Conservation (phyloP, 2,797 vertebrate species). For the Cryptoprocta ferox region DNA sequence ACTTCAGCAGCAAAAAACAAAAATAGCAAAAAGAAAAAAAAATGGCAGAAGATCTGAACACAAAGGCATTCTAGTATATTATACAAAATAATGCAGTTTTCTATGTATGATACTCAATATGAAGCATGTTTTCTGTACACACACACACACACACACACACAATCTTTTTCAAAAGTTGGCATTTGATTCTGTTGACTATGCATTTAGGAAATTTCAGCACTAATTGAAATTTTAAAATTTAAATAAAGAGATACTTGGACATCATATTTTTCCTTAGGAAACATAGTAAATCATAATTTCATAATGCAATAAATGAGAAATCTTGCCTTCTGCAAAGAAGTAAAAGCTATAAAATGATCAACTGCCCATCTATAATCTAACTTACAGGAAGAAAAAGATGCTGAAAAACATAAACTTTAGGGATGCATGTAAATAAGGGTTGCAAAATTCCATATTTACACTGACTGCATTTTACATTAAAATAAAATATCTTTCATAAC, state of each 20-base stretch:
- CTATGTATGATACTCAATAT: background rate
- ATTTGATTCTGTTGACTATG: background rate
- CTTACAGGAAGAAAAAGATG: background rate
- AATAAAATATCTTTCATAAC: background rate
- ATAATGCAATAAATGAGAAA: background rate
- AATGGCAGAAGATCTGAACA: background rate
- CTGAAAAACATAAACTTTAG: background rate
- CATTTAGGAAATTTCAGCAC: background rate
- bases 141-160: background rate
- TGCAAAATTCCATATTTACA: background rate
- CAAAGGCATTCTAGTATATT: background rate
- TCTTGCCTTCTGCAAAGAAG: background rate
- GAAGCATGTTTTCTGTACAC: background rate
- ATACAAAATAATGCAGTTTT: background rate
- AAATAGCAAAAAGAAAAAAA: background rate
- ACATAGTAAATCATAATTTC: background rate
- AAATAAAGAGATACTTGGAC: background rate
- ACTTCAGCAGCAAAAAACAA: background rate
- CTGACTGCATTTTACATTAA: background rate
- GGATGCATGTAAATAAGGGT: background rate
- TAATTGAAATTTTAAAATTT: conserved; percentile 12
- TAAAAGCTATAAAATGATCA: background rate
- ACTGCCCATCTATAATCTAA: background rate
- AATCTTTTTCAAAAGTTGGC: background rate
- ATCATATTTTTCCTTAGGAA: background rate